These are phyloP conservation scores for Pica pica DNA, from an alignment of 2,113 vertebrate species.

Conservation along the genomic window DNA sequence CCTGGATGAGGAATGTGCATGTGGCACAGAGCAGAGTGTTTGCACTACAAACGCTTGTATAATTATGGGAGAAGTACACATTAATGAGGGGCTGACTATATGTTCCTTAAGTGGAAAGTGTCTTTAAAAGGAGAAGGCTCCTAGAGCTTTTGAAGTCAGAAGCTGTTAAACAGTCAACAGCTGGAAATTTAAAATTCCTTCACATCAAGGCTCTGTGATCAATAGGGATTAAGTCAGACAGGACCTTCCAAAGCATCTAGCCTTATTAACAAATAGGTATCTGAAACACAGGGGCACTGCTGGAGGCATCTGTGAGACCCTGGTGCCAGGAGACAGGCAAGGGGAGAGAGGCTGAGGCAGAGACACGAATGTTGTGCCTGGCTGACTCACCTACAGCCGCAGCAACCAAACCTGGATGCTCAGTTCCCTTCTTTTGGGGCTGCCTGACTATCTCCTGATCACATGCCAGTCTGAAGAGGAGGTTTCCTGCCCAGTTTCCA, in stretches of 20 bases:
- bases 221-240: conserved; percentile 43
- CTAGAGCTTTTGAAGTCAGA: conserved; percentile 48
- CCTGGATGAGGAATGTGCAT: neutral
- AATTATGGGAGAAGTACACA: conserved; percentile 12
- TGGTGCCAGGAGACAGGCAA: neutral
- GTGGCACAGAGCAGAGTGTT: neutral
- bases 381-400: neutral
- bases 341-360: neutral
- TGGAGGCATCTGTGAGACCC: neutral
- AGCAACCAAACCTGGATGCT: neutral
- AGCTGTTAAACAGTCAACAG: conserved; percentile 23
- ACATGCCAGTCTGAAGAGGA: neutral
- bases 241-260: conserved; percentile 35
- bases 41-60: conserved; percentile 1
- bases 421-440: neutral
- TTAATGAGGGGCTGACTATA: neutral
- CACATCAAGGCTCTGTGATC: conserved; percentile 32
- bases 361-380: rapidly evolving
- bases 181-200: conserved; percentile 55
- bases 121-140: conserved; percentile 40
- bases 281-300: neutral
- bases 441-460: neutral
- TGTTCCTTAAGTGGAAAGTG: conserved; percentile 22
- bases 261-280: conserved; percentile 51
- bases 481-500: neutral